These are phyloP conservation scores for Trichonephila clavipes DNA, from an alignment of 1,140 invertebrate species.

Conservation along the genomic window DNA sequence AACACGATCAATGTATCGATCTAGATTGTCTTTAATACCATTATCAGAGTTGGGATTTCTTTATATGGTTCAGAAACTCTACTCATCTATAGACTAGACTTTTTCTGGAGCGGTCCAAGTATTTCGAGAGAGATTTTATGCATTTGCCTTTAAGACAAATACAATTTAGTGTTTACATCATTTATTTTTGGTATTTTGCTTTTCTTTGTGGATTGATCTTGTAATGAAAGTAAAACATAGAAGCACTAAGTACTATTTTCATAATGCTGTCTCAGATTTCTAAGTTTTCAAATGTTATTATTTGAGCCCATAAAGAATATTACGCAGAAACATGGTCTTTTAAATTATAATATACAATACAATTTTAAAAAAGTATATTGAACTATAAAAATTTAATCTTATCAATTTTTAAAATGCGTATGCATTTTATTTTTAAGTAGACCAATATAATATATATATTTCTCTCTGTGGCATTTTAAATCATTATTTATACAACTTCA, in stretches of 20 bases:
- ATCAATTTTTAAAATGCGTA: too few relatives aligned
- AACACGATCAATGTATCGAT: slow-evolving; percentile 28
- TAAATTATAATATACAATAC: too few relatives aligned
- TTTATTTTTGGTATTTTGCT: neutral
- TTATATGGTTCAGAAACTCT: neutral
- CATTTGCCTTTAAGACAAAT: neutral
- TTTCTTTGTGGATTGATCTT: neutral
- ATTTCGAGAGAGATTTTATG: neutral
- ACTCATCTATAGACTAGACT: neutral
- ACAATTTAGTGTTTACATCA: neutral
- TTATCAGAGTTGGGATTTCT: neutral
- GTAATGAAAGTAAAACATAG: neutral
- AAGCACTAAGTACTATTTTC: neutral
- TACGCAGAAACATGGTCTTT: neutral
- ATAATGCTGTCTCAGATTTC: neutral
- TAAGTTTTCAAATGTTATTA: neutral
- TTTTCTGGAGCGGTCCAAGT: neutral
- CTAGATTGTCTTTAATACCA: slow-evolving; percentile 9
- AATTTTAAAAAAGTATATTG: too few relatives aligned
- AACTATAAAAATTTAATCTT: too few relatives aligned
- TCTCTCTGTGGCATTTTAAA: too few relatives aligned
- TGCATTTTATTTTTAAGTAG: too few relatives aligned
- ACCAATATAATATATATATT: too few relatives aligned
- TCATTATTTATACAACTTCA: too few relatives aligned
- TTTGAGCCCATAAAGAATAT: neutral